These are phyloP conservation scores for Quiscalus mexicanus DNA, from an alignment of 2,113 vertebrate species.

Conservation along the genomic window DNA sequence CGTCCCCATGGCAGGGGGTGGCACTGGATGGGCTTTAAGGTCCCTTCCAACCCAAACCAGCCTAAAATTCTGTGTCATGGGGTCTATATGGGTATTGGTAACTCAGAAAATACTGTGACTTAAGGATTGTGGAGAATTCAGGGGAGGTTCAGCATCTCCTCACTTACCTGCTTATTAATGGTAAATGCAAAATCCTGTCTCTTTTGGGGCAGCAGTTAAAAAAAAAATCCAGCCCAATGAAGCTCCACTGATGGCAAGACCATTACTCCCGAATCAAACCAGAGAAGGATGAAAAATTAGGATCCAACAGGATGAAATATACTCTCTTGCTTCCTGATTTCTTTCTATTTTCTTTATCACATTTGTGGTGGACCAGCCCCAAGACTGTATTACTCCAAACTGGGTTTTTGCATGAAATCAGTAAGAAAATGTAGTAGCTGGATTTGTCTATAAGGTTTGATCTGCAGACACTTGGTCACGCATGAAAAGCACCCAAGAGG, in stretches of 20 bases:
- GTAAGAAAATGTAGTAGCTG: not conserved
- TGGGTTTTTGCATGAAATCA: not conserved
- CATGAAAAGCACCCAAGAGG: not conserved
- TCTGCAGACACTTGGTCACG: not conserved
- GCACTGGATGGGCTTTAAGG: not conserved
- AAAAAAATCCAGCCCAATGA: not conserved
- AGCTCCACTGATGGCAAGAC: rapidly evolving
- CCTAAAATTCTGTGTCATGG: not conserved
- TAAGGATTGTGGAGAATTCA: not conserved
- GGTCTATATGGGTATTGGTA: not conserved
- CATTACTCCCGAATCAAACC: not conserved
- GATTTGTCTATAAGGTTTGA: not conserved
- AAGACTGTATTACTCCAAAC: not conserved
- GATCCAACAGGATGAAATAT: not conserved
- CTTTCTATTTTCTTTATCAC: not conserved
- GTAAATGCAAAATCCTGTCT: not conserved
- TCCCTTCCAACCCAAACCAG: not conserved
- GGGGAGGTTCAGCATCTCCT: not conserved
- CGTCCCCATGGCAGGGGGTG: no score
- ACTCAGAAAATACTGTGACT: not conserved
- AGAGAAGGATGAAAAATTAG: not conserved
- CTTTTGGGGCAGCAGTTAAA: not conserved
- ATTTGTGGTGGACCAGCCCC: not conserved
- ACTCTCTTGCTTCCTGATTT: not conserved
- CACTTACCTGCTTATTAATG: not conserved